These are phyloP conservation scores for Bergia puertoricense DNA, from an alignment of 92 coral and sea anemone species.

Conservation along the genomic window DNA sequence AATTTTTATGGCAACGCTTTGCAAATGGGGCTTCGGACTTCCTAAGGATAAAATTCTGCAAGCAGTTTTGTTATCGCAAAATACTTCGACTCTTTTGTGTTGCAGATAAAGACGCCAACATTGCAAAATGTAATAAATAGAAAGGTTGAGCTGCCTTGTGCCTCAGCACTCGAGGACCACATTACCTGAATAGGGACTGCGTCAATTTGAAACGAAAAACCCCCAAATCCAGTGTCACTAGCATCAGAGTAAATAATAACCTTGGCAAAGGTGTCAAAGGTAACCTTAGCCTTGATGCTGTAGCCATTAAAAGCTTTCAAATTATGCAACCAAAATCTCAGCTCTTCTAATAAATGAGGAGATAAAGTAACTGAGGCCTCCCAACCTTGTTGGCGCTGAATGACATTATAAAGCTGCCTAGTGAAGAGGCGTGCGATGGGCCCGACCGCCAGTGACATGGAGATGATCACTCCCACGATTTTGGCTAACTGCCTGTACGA, in stretches of 20 bases:
- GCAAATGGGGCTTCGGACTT: background rate
- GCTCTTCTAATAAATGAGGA: no score
- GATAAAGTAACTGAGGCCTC: no score
- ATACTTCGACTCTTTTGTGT: background rate
- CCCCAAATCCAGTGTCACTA: no score
- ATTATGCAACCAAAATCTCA: no score
- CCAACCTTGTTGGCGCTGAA: no score
- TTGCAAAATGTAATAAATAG: background rate
- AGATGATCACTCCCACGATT: conserved; percentile 28
- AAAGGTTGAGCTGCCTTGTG: background rate
- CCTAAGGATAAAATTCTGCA: conserved; percentile 16
- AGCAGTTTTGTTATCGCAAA: background rate
- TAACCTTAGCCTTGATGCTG: no score
- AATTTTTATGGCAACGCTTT: background rate
- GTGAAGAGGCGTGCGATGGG: no score
- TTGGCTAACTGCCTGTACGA: conserved; percentile 32
- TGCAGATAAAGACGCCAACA: background rate
- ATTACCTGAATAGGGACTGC: background rate
- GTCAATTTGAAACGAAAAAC: no score
- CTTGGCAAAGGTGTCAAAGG: no score
- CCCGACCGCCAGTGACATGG: conserved; percentile 14
- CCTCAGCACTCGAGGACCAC: background rate
- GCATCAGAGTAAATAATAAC: no score
- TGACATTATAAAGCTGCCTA: no score
- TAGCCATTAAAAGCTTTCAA: no score